Base-by-base conservation (phyloP, 2,888 invertebrate genomes). In the Tanaodytes sp. region DNA sequence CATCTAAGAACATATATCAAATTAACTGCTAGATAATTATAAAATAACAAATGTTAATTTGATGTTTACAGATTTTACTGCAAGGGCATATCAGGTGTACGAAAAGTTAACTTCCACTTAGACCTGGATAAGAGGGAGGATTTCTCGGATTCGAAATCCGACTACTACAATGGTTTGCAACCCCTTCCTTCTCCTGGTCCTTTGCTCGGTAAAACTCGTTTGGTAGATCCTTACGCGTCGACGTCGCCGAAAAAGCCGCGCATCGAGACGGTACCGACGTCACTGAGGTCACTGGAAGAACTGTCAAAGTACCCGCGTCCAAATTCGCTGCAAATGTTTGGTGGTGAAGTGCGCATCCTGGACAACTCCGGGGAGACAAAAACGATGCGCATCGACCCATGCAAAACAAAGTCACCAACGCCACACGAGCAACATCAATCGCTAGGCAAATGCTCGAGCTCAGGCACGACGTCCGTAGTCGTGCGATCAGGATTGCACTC, bases 161-260 rank as follows among this genome's bases (percentile, higher is more conserved):
- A 84, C 66, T 81, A 81, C 61, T 81, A 82, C 63, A 75, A 71
- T 19, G 75, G 75, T 5, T 65, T 80, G 14, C 81, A 82, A 39
- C 92, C 93, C 0, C 84, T 93, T 43, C 93, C 93, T 39, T 94
- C 94, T 2, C 94, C 94, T 0, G 94, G 94, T 0, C 94, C 94
- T 0, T 86, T 93, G 70, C 86, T 94, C 18, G 94, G 94, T 3
- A 93, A 92, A 79, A 94, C 94, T 1, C 89, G 93, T 48, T 86
- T 95, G 31, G 92, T 95, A 12, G 94, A 94, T 73, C 85, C 89
- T 9, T 90, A 87, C 70, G 87, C 87, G 63, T 79, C 86, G 20
- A 79, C 86, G 19, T 87, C 88, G 46, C 80, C 86, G 15, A 89
- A 89, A 80, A 87, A 88, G 74, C 23, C 64, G 1, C 67, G 72